Evolutionary conservation across 2,888 invertebrate genomes (phyloP).

Genomic region (Caenorhabditis afra): DNA sequence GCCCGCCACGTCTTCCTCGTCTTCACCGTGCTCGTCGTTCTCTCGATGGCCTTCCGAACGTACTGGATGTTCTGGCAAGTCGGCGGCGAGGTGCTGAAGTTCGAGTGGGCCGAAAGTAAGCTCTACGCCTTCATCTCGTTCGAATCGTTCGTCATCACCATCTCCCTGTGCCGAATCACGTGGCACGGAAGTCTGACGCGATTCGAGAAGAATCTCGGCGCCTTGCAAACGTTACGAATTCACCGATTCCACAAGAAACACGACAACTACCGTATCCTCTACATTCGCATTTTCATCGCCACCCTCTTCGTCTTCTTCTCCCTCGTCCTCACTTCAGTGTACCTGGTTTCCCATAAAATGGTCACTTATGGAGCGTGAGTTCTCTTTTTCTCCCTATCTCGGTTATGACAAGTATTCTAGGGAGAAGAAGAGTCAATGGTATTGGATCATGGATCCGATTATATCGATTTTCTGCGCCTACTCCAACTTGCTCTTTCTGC

Average conservation of each 20-base stretch:
- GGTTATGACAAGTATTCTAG: constrained; percentile 11
- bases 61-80: constrained; percentile 19
- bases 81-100: background rate
- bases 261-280: constrained; percentile 18
- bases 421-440: constrained; percentile 22
- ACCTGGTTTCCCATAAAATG: constrained; percentile 18
- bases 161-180: constrained; percentile 6
- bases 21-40: background rate
- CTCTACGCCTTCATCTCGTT: constrained; percentile 15
- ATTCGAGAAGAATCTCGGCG: constrained; percentile 22
- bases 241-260: constrained; percentile 6
- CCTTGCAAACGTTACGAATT: constrained; percentile 13
- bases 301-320: background rate
- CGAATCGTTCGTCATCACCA: constrained; percentile 9
- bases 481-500: constrained; percentile 24
- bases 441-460: constrained; percentile 20
- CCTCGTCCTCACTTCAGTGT: constrained; percentile 2
- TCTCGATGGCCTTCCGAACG: background rate
- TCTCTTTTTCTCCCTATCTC: background rate
- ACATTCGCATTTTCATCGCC: constrained; percentile 15
- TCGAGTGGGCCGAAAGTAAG: constrained; percentile 22
- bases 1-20: background rate
- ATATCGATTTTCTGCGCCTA: constrained; percentile 28
- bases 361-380: constrained; percentile 39
- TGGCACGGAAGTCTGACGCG: background rate